A percentile compares a stretch with the other conserved stretches of the same genome.
Conservation (phyloP, 1,140 invertebrate genomes). For the Drosophila ambigua region DNA sequence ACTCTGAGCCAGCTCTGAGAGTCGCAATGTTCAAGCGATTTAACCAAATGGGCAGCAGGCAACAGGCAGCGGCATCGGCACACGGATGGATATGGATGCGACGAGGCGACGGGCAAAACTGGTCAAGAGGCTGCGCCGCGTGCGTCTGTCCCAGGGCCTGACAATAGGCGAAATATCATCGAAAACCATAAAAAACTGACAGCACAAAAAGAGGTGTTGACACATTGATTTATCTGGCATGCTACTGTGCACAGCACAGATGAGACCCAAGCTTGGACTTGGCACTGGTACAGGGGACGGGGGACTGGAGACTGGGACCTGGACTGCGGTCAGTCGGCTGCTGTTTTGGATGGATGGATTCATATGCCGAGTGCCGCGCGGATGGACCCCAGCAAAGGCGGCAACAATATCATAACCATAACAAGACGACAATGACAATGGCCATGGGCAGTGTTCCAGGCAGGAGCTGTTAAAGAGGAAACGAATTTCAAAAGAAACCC, state of each 20-base stretch:
- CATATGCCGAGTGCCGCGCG: constrained; percentile 40
- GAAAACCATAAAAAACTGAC: constrained; percentile 83
- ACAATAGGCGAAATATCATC: constrained; percentile 84
- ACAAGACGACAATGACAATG: constrained; percentile 37
- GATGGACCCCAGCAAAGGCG: constrained; percentile 29
- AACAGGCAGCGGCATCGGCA: constrained; percentile 22
- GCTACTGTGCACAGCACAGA: constrained; percentile 82
- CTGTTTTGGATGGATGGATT: constrained; percentile 69
- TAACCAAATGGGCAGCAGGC: constrained; percentile 72
- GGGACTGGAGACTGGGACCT: neutral
- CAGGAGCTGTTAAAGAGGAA: too few relatives aligned
- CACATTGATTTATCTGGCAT: constrained; percentile 84
- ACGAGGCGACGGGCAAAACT: constrained; percentile 18
- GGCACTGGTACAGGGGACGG: neutral
- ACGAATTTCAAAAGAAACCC: constrained; percentile 5
- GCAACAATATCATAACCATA: constrained; percentile 79
- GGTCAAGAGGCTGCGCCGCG: constrained; percentile 41
- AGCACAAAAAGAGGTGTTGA: constrained; percentile 84
- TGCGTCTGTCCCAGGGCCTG: constrained; percentile 52
- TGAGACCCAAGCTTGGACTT: constrained; percentile 34
- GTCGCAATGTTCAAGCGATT: constrained; percentile 49
- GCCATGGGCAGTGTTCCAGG: too few relatives aligned
- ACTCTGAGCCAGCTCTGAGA: constrained; percentile 2
- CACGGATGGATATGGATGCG: constrained; percentile 3
- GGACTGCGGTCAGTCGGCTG: constrained; percentile 12